Evolutionary conservation across 2,797 vertebrate genomes (phyloP).

Genomic region (Dendrocincla fuliginosa): DNA sequence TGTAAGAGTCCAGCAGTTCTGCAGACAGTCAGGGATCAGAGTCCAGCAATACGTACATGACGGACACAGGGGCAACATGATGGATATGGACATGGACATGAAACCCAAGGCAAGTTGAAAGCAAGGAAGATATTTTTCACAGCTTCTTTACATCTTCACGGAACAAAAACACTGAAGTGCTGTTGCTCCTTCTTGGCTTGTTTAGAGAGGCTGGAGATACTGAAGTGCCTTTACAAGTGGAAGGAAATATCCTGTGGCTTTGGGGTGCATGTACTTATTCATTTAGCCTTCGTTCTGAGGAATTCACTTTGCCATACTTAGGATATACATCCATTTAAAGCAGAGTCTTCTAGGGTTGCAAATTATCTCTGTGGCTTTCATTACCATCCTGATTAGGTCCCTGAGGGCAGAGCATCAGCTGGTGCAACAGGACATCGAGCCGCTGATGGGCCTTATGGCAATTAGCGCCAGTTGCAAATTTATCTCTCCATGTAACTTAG

Average conservation of each 20-base stretch:
- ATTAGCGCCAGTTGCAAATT: not conserved
- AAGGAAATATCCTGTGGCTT: not conserved
- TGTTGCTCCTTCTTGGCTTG: not conserved
- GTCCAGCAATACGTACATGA: not conserved
- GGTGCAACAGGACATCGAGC: not conserved
- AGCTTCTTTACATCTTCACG: not conserved
- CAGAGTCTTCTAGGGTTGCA: not conserved
- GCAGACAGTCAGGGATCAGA: not conserved
- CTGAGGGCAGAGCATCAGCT: constrained; percentile 37
- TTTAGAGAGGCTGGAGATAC: not conserved
- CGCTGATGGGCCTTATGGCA: not conserved
- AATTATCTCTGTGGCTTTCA: constrained; percentile 11
- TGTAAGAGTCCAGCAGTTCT: not conserved
- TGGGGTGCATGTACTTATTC: not conserved
- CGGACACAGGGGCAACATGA: accelerated
- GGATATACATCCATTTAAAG: not conserved
- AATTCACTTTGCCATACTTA: not conserved
- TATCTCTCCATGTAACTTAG: not conserved
- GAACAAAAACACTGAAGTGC: not conserved
- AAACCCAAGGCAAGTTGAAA: not conserved
- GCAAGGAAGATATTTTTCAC: not conserved
- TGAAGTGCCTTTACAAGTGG: not conserved
- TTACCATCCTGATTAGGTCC: not conserved
- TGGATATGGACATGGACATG: no score
- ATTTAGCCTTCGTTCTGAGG: not conserved